A percentile compares a stretch with the other conserved stretches of the same genome.
phyloP scores from a whole-genome alignment of 2,113 vertebrate species.

The Epinephelus moara region DNA sequence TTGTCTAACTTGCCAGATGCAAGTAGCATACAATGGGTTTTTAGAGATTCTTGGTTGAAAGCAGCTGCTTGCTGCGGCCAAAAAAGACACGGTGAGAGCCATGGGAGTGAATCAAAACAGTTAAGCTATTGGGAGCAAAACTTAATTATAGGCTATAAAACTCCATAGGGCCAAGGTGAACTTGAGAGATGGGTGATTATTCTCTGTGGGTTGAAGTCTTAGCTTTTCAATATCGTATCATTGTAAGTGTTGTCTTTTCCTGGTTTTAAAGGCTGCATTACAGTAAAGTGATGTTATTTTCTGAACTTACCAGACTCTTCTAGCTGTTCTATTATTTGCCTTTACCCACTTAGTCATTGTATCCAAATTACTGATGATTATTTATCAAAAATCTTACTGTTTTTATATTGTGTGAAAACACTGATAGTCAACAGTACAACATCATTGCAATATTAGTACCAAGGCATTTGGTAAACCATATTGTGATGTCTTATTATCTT shows the following conservation, averaged over 20 bases:
- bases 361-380: not conserved
- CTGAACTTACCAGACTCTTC: too few relatives aligned
- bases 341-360: not conserved
- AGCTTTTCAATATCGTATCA: too few relatives aligned
- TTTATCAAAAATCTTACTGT: not conserved
- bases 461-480: not conserved
- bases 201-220: not conserved
- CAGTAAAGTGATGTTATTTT: too few relatives aligned
- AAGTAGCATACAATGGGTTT: not conserved
- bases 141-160: not conserved
- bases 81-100: not conserved
- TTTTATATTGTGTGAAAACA: not conserved
- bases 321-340: too few relatives aligned
- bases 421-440: not conserved
- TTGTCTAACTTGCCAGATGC: not conserved
- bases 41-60: not conserved
- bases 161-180: too few relatives aligned
- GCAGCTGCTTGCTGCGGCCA: not conserved
- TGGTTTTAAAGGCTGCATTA: too few relatives aligned
- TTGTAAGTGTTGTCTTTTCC: too few relatives aligned
- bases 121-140: not conserved
- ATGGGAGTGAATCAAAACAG: not conserved
- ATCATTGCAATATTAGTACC: not conserved
- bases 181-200: too few relatives aligned
- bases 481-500: not conserved